Base-by-base conservation (phyloP, 2,888 invertebrate genomes). In the Lasius platythorax region DNA sequence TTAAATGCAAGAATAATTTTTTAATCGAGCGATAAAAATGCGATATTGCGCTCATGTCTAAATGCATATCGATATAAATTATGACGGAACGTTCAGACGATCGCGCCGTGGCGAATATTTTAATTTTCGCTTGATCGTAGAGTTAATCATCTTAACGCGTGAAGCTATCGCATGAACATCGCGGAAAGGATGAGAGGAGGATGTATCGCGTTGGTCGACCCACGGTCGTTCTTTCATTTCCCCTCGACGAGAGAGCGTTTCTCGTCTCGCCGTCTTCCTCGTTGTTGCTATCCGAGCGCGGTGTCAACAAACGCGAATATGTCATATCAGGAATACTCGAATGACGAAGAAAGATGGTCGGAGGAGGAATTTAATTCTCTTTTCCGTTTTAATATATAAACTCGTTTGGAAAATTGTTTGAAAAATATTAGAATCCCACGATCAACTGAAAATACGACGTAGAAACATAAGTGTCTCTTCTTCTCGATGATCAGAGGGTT, bases 181-280 rank as follows among this genome's bases (percentile, higher is more conserved):
- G 33, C 46, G 46, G 18, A 73, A 61, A 33, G 33, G 23, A 79
- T 33, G 72, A 70, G 58, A 70, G 23, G 23, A 72, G 40, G 23
- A 46, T n/a, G 43, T 58, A 79, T 79, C 58, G 79, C 33, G 72
- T 72, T 72, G 79, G 58, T 61, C 58, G 58, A 81, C 61, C 37
- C 33, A 78, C 56, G 72, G 78, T 58, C 78, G 78, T 68, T 78
- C 72, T 28, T 78, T 81, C 61, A 73, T 72, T 72, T 37, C 61
- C 78, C 28, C 73, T 81, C 61, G 23, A 79, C 61, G 18, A 61
- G 46, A 61, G 33, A 73, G 37, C 33, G 12, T 53, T 30, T 79
- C 72, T 56, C 72, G 11, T 79, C 43, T 78, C 40, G 70, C 43
- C 18, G 33, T 15, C 58, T 61, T 37, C 43, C 28, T 46, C 53